A percentile compares a stretch with the other conserved stretches of the same genome.
Conservation (phyloP, 1,140 invertebrate genomes). For the Aphelinus certus region DNA sequence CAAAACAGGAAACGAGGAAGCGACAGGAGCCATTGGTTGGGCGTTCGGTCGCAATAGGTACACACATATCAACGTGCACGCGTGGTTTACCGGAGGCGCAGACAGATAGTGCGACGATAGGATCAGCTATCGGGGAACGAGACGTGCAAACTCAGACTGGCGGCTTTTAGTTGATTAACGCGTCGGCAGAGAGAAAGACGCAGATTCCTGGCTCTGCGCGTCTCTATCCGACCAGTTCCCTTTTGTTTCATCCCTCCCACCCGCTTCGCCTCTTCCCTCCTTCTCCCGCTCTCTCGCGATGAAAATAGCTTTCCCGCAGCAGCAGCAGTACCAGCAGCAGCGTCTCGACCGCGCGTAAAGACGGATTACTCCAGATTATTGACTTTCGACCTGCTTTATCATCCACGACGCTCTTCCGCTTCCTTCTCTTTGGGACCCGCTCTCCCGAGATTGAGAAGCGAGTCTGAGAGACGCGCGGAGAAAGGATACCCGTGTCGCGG, state of each 20-base stretch:
- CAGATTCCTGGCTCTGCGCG: slow-evolving; percentile 5
- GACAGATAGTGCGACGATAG: not conserved
- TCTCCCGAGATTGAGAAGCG: slow-evolving; percentile 11
- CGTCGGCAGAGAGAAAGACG: slow-evolving; percentile 6
- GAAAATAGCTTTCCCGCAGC: slow-evolving; percentile 24
- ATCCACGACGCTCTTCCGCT: slow-evolving; percentile 3
- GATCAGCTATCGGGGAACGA: not conserved
- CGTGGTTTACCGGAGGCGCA: not conserved
- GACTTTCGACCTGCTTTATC: slow-evolving; percentile 38
- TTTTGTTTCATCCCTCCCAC: not conserved
- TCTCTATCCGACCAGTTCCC: not conserved
- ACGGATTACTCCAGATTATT: slow-evolving; percentile 39
- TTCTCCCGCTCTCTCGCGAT: slow-evolving; percentile 1
- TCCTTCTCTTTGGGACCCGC: not conserved
- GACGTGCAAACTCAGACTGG: slow-evolving; percentile 33
- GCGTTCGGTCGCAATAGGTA: not conserved
- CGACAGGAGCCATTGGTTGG: too few relatives aligned
- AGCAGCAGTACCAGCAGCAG: not conserved
- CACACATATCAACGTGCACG: not conserved
- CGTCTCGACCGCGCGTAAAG: slow-evolving; percentile 26
- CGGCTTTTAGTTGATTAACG: slow-evolving; percentile 41
- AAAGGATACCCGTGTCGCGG: not conserved
- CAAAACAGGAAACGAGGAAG: too few relatives aligned
- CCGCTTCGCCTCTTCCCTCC: not conserved
- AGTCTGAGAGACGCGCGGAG: not conserved